Percentiles rank a stretch among this genome's conserved stretches.
These are phyloP conservation scores for Tuberolachnus salignus DNA, from an alignment of 2,888 invertebrate genomes.

Conservation along the genomic window DNA sequence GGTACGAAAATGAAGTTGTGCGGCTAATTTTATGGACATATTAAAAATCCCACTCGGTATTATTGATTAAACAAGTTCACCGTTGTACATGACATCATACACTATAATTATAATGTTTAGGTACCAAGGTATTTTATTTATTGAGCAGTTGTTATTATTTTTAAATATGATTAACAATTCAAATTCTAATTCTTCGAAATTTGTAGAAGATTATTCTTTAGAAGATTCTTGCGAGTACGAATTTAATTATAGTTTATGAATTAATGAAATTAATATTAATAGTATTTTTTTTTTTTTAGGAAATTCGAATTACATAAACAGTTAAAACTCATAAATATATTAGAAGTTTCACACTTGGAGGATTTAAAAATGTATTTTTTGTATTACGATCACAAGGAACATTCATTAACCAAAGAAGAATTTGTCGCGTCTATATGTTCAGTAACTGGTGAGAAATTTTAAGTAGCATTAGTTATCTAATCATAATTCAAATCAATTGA, in stretches of 20 bases:
- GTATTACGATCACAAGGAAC: conserved; percentile 23
- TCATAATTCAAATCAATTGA: too few species aligned
- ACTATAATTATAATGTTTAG: neutral
- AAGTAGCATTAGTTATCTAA: too few species aligned
- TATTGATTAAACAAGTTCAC: conserved; percentile 39
- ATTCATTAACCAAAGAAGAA: conserved; percentile 42
- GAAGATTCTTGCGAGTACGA: conserved; percentile 31
- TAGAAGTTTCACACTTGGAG: conserved; percentile 40
- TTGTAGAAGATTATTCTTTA: conserved; percentile 20
- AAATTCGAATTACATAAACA: conserved; percentile 11
- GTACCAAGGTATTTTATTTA: neutral
- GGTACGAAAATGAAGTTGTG: too few species aligned
- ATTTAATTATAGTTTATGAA: neutral
- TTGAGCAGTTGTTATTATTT: neutral
- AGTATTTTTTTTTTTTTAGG: conserved; percentile 1
- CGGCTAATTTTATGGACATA: too few species aligned
- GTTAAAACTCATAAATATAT: conserved; percentile 27
- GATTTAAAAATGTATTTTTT: conserved; percentile 48
- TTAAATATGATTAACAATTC: conserved; percentile 40
- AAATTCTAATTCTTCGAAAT: conserved; percentile 6
- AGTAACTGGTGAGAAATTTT: conserved; percentile 25
- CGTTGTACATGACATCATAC: neutral
- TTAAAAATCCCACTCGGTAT: neutral
- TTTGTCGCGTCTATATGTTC: conserved; percentile 37
- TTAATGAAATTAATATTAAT: neutral